Evolutionary conservation across 2,797 vertebrate species (phyloP), one percentile per base, ranked within the genome.

Genomic region (Labroides dimidiatus): DNA sequence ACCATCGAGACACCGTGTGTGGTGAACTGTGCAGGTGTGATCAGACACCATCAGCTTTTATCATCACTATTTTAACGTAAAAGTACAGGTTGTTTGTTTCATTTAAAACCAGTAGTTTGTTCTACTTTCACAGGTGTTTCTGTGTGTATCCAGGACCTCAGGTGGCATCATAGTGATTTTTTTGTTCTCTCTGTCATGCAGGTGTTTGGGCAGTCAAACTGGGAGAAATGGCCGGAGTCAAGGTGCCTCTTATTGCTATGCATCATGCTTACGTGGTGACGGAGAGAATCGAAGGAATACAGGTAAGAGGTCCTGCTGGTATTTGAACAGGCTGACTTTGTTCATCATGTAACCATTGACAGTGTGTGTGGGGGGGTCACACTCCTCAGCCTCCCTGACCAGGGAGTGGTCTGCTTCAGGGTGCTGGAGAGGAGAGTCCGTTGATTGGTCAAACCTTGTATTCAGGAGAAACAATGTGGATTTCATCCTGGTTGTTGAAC

Each of bases 21-120:
- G 81, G 96, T 99, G 72, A 99, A 99, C 86, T 99, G 98, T n/a
- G 96, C 96, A 89, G 98, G 97, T 98, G 44, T n/a, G n/a, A n/a
- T n/a, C n/a, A n/a, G n/a, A n/a, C n/a, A n/a, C n/a, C n/a, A n/a
- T n/a, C n/a, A n/a, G n/a, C n/a, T n/a, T n/a, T n/a, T n/a, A n/a
- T n/a, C n/a, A n/a, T n/a, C n/a, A n/a, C n/a, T n/a, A n/a, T n/a
- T n/a, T n/a, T n/a, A n/a, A n/a, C n/a, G n/a, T n/a, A n/a, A n/a
- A n/a, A n/a, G n/a, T n/a, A n/a, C n/a, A n/a, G n/a, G n/a, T n/a
- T n/a, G n/a, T n/a, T n/a, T n/a, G n/a, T 1, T 33, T 33, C 30
- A 33, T 33, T 33, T 7, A 33, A 33, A 33, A 33, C 30, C 8
- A 33, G 4, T 33, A 33, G 30, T 8, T n/a, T n/a, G n/a, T 8